phyloP scores from a whole-genome alignment of 2,888 invertebrate species.

The Amphipoea lucens region DNA sequence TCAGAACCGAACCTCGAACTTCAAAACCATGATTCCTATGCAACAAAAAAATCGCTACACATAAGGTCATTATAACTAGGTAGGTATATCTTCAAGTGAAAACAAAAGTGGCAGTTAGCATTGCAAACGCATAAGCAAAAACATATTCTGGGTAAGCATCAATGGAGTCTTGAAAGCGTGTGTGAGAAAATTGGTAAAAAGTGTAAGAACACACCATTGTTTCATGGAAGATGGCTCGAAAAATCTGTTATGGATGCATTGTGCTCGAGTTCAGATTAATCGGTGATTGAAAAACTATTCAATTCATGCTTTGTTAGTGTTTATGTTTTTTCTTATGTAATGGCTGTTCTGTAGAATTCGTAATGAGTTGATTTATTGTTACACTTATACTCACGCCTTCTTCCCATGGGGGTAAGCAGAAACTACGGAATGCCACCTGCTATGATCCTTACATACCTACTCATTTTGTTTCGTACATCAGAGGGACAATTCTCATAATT shows the following conservation, averaged over 20 bases:
- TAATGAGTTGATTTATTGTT: constrained; percentile 6
- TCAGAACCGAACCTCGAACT: too few relatives aligned
- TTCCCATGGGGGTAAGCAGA: neutral
- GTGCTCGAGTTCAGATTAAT: constrained; percentile 46
- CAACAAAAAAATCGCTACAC: neutral
- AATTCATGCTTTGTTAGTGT: constrained; percentile 22
- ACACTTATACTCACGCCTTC: neutral
- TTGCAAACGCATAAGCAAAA: constrained; percentile 64
- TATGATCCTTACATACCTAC: too few relatives aligned
- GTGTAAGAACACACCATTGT: constrained; percentile 71
- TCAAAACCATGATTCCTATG: too few relatives aligned
- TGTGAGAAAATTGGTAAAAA: constrained; percentile 72
- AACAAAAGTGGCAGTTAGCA: constrained; percentile 54
- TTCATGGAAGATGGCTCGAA: constrained; percentile 47
- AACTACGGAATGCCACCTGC: neutral
- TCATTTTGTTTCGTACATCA: neutral
- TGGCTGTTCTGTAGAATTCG: neutral
- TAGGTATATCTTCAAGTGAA: constrained; percentile 51
- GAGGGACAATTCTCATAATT: too few relatives aligned
- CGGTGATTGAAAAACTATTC: constrained; percentile 26
- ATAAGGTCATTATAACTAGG: constrained; percentile 52
- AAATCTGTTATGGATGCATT: constrained; percentile 49
- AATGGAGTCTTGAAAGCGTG: constrained; percentile 78
- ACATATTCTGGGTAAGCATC: constrained; percentile 70
- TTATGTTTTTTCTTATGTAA: constrained; percentile 26